phyloP scores from a whole-genome alignment of 2,888 invertebrate species.

The Nymphalis polychloros region DNA sequence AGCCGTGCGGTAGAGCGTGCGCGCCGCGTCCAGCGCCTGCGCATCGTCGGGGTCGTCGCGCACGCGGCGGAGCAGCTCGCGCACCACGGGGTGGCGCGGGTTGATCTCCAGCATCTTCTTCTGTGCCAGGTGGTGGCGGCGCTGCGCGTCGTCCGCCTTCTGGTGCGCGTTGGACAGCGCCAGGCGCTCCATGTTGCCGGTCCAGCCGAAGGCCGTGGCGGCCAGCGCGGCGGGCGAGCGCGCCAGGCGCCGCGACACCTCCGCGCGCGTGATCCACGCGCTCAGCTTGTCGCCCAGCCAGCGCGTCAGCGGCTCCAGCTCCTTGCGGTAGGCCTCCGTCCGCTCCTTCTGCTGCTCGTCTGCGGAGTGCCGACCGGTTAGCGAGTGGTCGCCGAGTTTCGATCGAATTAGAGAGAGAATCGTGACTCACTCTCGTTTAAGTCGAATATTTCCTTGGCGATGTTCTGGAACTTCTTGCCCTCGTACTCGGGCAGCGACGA shows the following conservation, averaged over 20 bases:
- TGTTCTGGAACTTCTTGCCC: slow-evolving; percentile 99
- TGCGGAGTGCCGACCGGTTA: slow-evolving; percentile 37
- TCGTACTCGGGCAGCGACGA: slow-evolving; percentile 98
- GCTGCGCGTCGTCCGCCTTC: slow-evolving; percentile 94
- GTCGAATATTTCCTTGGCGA: slow-evolving; percentile 98
- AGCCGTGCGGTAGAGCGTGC: slow-evolving; percentile 95
- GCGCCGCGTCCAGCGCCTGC: slow-evolving; percentile 90
- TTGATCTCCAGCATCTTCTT: slow-evolving; percentile 99
- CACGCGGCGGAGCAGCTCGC: slow-evolving; percentile 91
- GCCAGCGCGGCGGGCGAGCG: slow-evolving; percentile 98
- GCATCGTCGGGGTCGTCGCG: slow-evolving; percentile 88
- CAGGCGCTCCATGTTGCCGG: slow-evolving; percentile 99
- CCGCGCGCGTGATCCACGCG: slow-evolving; percentile 88
- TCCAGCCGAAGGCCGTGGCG: slow-evolving; percentile 98
- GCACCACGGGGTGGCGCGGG: slow-evolving; percentile 97
- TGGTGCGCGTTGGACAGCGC: slow-evolving; percentile 98
- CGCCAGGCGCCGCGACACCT: slow-evolving; percentile 92
- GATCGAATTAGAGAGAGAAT: not conserved
- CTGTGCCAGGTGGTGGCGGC: slow-evolving; percentile 93
- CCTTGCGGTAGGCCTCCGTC: slow-evolving; percentile 87
- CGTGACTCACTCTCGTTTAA: slow-evolving; percentile 85
- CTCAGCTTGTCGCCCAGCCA: slow-evolving; percentile 94
- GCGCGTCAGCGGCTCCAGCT: slow-evolving; percentile 93
- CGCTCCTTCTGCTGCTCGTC: slow-evolving; percentile 86
- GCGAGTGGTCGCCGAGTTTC: not conserved